Percentiles rank a stretch among this genome's conserved stretches.
phyloP scores from a whole-genome alignment of 2,113 vertebrate genomes.

The Thunnus thynnus region DNA sequence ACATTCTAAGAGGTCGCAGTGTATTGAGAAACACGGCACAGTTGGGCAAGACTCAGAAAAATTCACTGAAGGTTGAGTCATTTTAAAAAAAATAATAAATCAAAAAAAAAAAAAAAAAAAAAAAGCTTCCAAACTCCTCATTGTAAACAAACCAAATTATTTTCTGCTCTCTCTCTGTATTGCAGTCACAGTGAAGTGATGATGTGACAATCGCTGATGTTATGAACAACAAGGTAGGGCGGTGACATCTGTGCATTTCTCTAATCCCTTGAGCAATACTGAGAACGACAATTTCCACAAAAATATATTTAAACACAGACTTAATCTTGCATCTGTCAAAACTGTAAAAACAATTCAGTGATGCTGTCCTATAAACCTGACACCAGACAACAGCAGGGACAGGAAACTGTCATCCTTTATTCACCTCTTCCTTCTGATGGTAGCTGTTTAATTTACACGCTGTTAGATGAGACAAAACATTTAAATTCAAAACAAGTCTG shows the following conservation, averaged over 20 bases:
- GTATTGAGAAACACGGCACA: slow-evolving; percentile 37
- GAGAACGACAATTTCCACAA: slow-evolving; percentile 27
- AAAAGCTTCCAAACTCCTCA: slow-evolving; percentile 16
- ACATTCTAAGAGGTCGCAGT: slow-evolving; percentile 60
- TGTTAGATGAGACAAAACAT: background rate
- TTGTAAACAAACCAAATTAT: slow-evolving; percentile 16
- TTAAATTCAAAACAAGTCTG: background rate
- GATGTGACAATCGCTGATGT: slow-evolving; percentile 22
- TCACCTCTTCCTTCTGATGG: background rate
- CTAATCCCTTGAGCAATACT: slow-evolving; percentile 56
- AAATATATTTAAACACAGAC: slow-evolving; percentile 12
- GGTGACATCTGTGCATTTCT: slow-evolving; percentile 56
- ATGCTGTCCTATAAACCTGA: slow-evolving; percentile 6
- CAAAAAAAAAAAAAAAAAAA: no score
- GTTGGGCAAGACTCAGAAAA: slow-evolving; percentile 12
- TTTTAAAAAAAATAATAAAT: no score
- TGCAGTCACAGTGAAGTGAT: slow-evolving; percentile 7
- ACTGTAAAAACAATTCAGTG: slow-evolving; percentile 34
- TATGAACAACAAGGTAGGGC: slow-evolving; percentile 26
- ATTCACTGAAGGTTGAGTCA: background rate
- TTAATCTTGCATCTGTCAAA: slow-evolving; percentile 49
- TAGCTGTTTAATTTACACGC: background rate
- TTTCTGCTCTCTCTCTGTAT: background rate
- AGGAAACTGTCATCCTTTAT: background rate
- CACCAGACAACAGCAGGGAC: background rate